Base-by-base conservation (phyloP, 1,140 invertebrate genomes). In the Ephestia elutella region DNA sequence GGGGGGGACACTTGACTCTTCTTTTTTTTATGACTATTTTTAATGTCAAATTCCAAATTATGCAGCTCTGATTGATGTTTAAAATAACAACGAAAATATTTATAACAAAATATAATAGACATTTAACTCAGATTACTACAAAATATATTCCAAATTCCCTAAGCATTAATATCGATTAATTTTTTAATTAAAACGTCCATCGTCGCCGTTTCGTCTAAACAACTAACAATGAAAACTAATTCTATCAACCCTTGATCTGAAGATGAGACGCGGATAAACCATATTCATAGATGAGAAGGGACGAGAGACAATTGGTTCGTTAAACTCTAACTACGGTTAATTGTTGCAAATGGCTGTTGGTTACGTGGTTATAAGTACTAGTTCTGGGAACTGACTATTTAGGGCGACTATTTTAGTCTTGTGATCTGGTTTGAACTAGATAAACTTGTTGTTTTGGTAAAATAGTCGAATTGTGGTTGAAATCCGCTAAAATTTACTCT, bases 331-430 rank as follows among this genome's bases (percentile, higher is more conserved):
- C 69, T 75, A 73, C 64, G 59, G 71, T 71, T 82, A 84, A 84
- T 84, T 84, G 76, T 80, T 75, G 80, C 81, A 78, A 84, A 84
- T 75, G 73, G 72, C 64, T 62, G 67, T 66, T 65, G 70, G 76
- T 78, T 74, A 72, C 69, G 67, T 64, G 65, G 68, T 69, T 73
- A 77, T 80, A 73, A 73, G n/a, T 32, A 32, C 30, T 7, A 32
- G 11, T 44, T 44, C 38, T 44, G 13, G n/a, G 38, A 44, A 44
- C 5, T n/a, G n/a, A 0, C 38, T 15, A 38, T 38, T 38, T 38
- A 38, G 38, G n/a, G 15, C 38, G 13, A 5, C 38, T 44, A 44
- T 3, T 15, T 38, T 38, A 11, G 11, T 38, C 11, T 11, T 38
- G 32, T 38, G 11, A 15, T 15, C 38, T 15, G 15, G 5, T 44